Percentiles rank a stretch among this genome's conserved stretches.
Conservation (phyloP, 2,797 vertebrate genomes). For the Poecilia velifera region DNA sequence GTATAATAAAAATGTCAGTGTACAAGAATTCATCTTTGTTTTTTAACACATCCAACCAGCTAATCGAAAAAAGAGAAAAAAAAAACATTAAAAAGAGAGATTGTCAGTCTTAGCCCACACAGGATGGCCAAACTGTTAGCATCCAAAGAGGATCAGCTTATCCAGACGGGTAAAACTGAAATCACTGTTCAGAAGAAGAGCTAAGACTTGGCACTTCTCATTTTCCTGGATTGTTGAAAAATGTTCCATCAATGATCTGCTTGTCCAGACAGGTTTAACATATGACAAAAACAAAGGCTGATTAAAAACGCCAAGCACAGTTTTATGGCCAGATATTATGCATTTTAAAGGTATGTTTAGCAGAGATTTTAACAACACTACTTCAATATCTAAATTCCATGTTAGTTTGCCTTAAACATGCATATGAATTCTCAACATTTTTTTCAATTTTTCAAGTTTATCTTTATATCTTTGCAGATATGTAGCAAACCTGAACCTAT, state of each 20-base stretch:
- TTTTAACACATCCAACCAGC: conserved; percentile 12
- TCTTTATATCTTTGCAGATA: background rate
- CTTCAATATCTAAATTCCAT: background rate
- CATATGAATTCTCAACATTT: background rate
- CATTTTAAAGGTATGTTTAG: background rate
- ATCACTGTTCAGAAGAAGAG: conserved; percentile 46
- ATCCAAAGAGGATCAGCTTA: conserved; percentile 16
- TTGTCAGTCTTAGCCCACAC: conserved; percentile 34
- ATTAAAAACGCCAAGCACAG: background rate
- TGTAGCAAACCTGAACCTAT: background rate
- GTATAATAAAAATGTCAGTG: background rate
- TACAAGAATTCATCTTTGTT: background rate
- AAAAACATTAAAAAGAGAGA: conserved; percentile 20
- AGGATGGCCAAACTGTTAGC: conserved; percentile 24
- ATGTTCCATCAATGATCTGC: conserved; percentile 14
- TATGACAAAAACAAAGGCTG: background rate
- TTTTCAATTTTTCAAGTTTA: background rate
- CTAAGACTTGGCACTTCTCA: conserved; percentile 17
- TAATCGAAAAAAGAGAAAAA: conserved; percentile 17
- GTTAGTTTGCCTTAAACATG: background rate
- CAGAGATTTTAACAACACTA: background rate
- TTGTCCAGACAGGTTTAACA: conserved; percentile 5
- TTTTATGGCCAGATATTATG: background rate
- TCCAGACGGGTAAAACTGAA: conserved; percentile 49
- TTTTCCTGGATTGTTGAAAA: conserved; percentile 30